phyloP scores from a whole-genome alignment of 2,797 vertebrate species.

The Hozukius guyotensis region DNA sequence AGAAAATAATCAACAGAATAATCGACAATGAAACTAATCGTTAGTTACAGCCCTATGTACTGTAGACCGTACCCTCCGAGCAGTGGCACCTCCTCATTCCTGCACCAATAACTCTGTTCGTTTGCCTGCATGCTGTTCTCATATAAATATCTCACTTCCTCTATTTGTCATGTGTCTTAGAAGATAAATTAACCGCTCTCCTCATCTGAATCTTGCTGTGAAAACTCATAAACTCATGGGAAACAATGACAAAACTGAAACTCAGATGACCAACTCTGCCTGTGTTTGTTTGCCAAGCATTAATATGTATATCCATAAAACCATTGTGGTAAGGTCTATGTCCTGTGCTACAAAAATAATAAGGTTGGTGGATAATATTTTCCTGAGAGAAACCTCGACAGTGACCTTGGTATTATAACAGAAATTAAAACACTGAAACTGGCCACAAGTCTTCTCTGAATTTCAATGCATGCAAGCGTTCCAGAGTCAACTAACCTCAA shows the following conservation, averaged over 20 bases:
- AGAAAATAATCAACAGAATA: no score
- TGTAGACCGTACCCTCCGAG: conserved; percentile 20
- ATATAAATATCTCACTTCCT: conserved; percentile 55
- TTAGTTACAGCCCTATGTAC: not conserved
- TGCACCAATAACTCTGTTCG: conserved; percentile 37
- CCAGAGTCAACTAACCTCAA: conserved; percentile 29
- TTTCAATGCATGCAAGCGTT: not conserved
- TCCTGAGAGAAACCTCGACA: conserved; percentile 1
- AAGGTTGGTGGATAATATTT: conserved; percentile 6
- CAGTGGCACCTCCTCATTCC: conserved; percentile 20
- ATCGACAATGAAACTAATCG: no score
- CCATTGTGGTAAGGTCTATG: not conserved
- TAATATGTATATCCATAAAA: not conserved
- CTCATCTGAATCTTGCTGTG: conserved; percentile 41
- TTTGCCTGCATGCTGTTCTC: conserved; percentile 60
- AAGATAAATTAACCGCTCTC: conserved; percentile 44
- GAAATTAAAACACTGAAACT: conserved; percentile 8
- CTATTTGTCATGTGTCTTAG: conserved; percentile 53
- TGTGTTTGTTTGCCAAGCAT: conserved; percentile 11
- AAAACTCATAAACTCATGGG: conserved; percentile 57
- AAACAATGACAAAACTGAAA: conserved; percentile 8
- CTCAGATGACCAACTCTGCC: not conserved
- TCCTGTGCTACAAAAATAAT: conserved; percentile 2
- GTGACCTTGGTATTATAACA: conserved; percentile 23
- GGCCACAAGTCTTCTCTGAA: not conserved